Percentiles rank a stretch among this genome's conserved stretches.
phyloP scores from a whole-genome alignment of 2,797 vertebrate genomes.

The Coccyzus lansbergi region DNA sequence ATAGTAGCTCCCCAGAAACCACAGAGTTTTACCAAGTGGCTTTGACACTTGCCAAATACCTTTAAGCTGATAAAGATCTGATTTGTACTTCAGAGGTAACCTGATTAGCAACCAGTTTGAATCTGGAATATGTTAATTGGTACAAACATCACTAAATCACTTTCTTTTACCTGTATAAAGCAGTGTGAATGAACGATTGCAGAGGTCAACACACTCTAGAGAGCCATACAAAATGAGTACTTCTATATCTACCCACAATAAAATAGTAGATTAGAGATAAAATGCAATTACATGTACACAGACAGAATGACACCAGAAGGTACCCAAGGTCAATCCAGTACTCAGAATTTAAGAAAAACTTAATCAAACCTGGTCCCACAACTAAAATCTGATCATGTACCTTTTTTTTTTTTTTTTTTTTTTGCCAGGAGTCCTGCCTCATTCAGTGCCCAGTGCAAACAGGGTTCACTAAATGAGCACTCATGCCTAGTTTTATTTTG shows the following conservation, averaged over 20 bases:
- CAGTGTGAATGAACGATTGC: slow-evolving; percentile 62
- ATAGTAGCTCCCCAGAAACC: slow-evolving; percentile 58
- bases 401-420: neutral
- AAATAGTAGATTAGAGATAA: slow-evolving; percentile 7
- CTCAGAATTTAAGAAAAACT: neutral
- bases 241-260: slow-evolving; percentile 14
- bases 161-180: slow-evolving; percentile 62
- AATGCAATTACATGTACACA: neutral
- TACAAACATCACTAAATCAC: slow-evolving; percentile 69
- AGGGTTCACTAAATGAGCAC: neutral
- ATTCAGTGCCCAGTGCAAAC: neutral
- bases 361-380: neutral
- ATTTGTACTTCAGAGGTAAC: slow-evolving; percentile 83
- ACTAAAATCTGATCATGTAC: neutral
- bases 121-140: slow-evolving; percentile 76
- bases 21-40: slow-evolving; percentile 42
- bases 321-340: neutral
- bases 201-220: slow-evolving; percentile 43
- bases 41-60: slow-evolving; percentile 71
- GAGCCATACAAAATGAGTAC: neutral
- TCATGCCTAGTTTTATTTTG: neutral
- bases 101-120: slow-evolving; percentile 75
- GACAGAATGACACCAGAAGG: neutral
- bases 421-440: neutral
- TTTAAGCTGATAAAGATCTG: slow-evolving; percentile 60